These are phyloP conservation scores for Acipenser oxyrinchus DNA, from an alignment of 2,797 vertebrate genomes.

Conservation along the genomic window DNA sequence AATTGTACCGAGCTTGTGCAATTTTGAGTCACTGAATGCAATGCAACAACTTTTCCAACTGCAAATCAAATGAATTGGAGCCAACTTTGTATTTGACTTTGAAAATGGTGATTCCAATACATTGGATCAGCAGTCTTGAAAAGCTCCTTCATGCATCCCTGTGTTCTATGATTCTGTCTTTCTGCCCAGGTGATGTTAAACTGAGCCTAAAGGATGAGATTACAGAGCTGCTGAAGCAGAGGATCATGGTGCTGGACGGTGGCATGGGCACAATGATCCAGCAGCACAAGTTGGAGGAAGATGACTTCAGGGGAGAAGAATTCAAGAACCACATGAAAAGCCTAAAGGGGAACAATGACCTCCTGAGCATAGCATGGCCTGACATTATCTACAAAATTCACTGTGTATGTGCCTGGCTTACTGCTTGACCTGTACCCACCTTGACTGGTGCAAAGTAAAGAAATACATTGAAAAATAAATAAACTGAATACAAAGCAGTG, in stretches of 20 bases:
- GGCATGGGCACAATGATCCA: conserved; percentile 98
- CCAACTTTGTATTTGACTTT: no score
- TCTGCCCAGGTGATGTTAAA: conserved; percentile 19
- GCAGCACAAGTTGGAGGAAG: conserved; percentile 63
- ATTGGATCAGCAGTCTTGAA: no score
- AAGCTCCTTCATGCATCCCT: no score
- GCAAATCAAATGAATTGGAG: no score
- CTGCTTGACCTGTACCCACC: background rate
- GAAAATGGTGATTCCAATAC: no score
- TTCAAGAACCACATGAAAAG: conserved; percentile 70
- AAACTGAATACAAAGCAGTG: no score
- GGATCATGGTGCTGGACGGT: conserved; percentile 87
- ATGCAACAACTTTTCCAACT: no score
- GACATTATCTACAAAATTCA: conserved; percentile 80
- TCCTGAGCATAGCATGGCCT: conserved; percentile 85
- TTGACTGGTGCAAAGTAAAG: background rate
- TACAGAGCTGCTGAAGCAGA: conserved; percentile 59
- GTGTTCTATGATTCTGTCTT: no score
- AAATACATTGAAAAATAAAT: background rate
- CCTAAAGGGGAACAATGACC: conserved; percentile 90
- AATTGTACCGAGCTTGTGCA: no score
- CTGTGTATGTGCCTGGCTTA: conserved; percentile 59
- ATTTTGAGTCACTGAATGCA: no score
- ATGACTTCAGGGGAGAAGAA: conserved; percentile 74
- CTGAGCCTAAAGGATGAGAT: conserved; percentile 59